These are phyloP conservation scores for Scomber scombrus DNA, from an alignment of 2,113 vertebrate genomes.

Conservation along the genomic window DNA sequence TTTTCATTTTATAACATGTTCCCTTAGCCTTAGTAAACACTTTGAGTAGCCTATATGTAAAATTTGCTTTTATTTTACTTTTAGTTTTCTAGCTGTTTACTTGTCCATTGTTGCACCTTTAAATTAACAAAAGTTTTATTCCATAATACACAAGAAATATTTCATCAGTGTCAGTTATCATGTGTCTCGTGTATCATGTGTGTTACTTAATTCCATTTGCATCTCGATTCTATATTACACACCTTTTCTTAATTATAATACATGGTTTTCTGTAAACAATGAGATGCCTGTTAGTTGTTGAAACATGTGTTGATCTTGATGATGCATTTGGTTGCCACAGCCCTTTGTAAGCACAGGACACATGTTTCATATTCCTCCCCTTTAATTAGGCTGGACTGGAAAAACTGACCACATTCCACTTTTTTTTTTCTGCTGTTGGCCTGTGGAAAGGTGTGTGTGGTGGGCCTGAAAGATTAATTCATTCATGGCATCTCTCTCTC, in stretches of 20 bases:
- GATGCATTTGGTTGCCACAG: constrained; percentile 65
- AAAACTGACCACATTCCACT: constrained; percentile 74
- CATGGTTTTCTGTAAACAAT: constrained; percentile 52
- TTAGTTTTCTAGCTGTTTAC: background rate
- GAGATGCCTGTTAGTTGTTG: constrained; percentile 61
- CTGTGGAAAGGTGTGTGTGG: constrained; percentile 79
- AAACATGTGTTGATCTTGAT: constrained; percentile 68
- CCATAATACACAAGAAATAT: background rate
- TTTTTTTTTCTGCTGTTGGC: constrained; percentile 62
- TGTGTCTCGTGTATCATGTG: background rate
- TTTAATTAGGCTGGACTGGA: constrained; percentile 81
- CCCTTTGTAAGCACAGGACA: constrained; percentile 71
- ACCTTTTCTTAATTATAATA: constrained; percentile 16
- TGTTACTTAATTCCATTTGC: background rate
- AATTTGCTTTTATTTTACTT: too few relatives aligned
- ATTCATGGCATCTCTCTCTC: constrained; percentile 74
- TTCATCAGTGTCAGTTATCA: background rate
- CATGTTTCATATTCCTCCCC: constrained; percentile 72
- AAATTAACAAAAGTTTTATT: too few relatives aligned
- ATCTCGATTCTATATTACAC: background rate
- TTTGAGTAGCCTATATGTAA: too few relatives aligned
- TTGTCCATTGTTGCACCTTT: background rate
- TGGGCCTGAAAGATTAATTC: constrained; percentile 69
- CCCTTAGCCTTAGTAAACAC: background rate
- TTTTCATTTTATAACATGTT: background rate